Conservation (phyloP, 2,797 vertebrate species). For the Sebastes miniatus region DNA sequence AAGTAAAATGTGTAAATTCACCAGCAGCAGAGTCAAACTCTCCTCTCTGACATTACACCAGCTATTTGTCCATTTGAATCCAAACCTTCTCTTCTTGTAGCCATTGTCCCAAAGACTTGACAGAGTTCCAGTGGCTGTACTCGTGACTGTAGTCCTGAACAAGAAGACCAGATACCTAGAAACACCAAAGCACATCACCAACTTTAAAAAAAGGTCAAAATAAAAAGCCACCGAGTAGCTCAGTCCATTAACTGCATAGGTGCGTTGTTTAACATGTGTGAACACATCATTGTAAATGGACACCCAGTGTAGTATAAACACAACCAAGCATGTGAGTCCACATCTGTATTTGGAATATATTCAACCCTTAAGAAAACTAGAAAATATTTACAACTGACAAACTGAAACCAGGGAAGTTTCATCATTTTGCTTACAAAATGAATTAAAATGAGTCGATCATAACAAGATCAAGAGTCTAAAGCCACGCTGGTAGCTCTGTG, state of each 20-base stretch:
- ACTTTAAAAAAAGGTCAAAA: not conserved
- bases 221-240: not conserved
- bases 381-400: too few species aligned
- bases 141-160: constrained; percentile 92
- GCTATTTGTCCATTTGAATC: not conserved
- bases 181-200: constrained; percentile 21
- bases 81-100: constrained; percentile 91
- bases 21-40: not conserved
- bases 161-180: constrained; percentile 90
- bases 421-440: fast-evolving
- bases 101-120: constrained; percentile 90
- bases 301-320: too few species aligned
- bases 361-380: too few species aligned
- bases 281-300: too few species aligned
- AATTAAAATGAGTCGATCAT: too few species aligned
- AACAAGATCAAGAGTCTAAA: too few species aligned
- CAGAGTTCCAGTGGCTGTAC: constrained; percentile 94
- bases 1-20: not conserved
- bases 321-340: too few species aligned
- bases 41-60: not conserved
- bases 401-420: too few species aligned
- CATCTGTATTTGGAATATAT: too few species aligned
- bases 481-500: too few species aligned
- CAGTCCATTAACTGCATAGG: not conserved
- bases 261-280: too few species aligned